Conservation (phyloP, 2,888 invertebrate species). For the Hypsopygia costalis region DNA sequence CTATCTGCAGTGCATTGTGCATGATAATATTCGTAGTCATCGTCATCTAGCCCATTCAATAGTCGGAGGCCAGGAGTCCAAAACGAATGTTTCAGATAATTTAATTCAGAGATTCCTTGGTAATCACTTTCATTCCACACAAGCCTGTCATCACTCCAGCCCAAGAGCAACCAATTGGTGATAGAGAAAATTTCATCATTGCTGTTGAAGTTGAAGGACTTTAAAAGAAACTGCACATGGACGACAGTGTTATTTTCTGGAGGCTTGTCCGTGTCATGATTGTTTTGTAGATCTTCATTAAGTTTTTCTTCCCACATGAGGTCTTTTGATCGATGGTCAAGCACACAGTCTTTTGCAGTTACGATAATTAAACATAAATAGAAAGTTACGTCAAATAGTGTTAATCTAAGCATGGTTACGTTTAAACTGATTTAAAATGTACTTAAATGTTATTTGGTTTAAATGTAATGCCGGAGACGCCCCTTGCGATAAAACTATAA, state of each 20-base stretch:
- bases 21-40: constrained; percentile 3
- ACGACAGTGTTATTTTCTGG: background rate
- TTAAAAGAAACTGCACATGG: background rate
- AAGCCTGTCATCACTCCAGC: constrained; percentile 27
- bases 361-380: background rate
- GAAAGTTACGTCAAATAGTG: background rate
- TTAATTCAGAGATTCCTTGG: constrained; percentile 14
- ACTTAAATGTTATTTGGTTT: too few species aligned
- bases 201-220: constrained; percentile 2
- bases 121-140: constrained; percentile 27
- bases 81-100: constrained; percentile 10
- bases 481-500: too few species aligned
- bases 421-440: background rate
- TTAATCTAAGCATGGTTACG: background rate
- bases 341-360: constrained; percentile 5
- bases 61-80: constrained; percentile 23
- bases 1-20: constrained; percentile 20
- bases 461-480: too few species aligned
- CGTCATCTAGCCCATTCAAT: constrained; percentile 9
- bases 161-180: background rate
- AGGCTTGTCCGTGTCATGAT: background rate
- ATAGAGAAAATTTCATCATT: background rate
- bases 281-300: background rate
- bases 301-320: constrained; percentile 8
- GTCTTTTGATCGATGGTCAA: constrained; percentile 5